phyloP scores from a whole-genome alignment of 1,140 invertebrate genomes.

The Ptiloglossa arizonensis region DNA sequence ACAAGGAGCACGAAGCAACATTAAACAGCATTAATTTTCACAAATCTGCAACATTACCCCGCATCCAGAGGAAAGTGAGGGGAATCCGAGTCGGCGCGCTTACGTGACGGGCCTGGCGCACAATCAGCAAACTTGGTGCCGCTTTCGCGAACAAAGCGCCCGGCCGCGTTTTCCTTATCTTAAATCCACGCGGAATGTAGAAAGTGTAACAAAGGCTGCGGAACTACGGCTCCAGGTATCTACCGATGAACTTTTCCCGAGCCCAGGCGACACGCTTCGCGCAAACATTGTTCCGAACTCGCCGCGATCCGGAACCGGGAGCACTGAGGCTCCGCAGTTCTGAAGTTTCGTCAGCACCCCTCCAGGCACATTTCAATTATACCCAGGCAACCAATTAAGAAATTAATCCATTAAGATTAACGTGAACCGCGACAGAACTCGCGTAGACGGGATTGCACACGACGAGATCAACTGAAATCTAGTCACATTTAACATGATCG shows the following conservation, averaged over 20 bases:
- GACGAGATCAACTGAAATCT: background rate
- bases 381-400: slow-evolving; percentile 69
- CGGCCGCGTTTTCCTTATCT: slow-evolving; percentile 18
- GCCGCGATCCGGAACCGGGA: slow-evolving; percentile 8
- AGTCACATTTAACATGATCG: slow-evolving; percentile 8
- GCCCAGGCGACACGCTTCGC: slow-evolving; percentile 44
- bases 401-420: slow-evolving; percentile 71
- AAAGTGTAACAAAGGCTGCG: slow-evolving; percentile 30
- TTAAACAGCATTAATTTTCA: too few relatives aligned
- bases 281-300: slow-evolving; percentile 36
- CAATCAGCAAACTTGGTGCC: slow-evolving; percentile 7
- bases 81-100: background rate
- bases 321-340: background rate
- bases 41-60: background rate
- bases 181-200: slow-evolving; percentile 20
- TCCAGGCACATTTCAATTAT: slow-evolving; percentile 53
- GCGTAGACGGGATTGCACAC: slow-evolving; percentile 11
- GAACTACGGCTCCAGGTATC: slow-evolving; percentile 15
- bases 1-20: too few relatives aligned
- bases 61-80: background rate
- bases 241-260: slow-evolving; percentile 23
- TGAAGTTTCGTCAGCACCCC: slow-evolving; percentile 12
- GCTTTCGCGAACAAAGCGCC: slow-evolving; percentile 10
- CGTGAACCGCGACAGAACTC: slow-evolving; percentile 25
- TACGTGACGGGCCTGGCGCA: background rate